Conservation (phyloP, 2,888 invertebrate genomes). For the Cancer borealis region DNA sequence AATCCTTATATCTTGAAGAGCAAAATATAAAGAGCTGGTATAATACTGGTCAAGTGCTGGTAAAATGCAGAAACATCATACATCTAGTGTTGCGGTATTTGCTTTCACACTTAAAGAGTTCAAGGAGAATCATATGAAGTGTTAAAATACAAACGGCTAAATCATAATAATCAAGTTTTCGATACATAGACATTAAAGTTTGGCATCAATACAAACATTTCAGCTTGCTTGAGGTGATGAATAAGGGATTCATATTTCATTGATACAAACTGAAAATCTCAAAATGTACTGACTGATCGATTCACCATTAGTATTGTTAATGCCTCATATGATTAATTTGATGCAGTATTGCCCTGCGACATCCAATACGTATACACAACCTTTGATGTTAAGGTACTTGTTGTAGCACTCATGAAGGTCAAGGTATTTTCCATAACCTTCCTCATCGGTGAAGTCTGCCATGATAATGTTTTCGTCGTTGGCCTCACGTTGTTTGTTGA, state of each 20-base stretch:
- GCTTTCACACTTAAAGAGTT: neutral
- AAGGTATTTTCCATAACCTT: constrained; percentile 98
- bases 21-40: neutral
- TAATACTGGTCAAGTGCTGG: too few species aligned
- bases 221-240: too few species aligned
- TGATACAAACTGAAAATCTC: too few species aligned
- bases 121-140: neutral
- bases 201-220: too few species aligned
- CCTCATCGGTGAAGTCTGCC: constrained; percentile 98
- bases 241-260: too few species aligned
- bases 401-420: constrained; percentile 98
- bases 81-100: too few species aligned
- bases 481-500: constrained; percentile 93
- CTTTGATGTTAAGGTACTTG: constrained; percentile 97
- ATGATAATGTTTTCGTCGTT: constrained; percentile 91
- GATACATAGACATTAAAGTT: too few species aligned
- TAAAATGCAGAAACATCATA: too few species aligned
- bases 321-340: neutral
- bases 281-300: too few species aligned
- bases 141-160: neutral
- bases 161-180: too few species aligned
- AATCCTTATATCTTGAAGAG: neutral
- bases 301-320: too few species aligned
- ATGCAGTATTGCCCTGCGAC: neutral
- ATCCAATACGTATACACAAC: constrained; percentile 80